Conservation (phyloP, 2,797 vertebrate genomes). For the Argentina silus region DNA sequence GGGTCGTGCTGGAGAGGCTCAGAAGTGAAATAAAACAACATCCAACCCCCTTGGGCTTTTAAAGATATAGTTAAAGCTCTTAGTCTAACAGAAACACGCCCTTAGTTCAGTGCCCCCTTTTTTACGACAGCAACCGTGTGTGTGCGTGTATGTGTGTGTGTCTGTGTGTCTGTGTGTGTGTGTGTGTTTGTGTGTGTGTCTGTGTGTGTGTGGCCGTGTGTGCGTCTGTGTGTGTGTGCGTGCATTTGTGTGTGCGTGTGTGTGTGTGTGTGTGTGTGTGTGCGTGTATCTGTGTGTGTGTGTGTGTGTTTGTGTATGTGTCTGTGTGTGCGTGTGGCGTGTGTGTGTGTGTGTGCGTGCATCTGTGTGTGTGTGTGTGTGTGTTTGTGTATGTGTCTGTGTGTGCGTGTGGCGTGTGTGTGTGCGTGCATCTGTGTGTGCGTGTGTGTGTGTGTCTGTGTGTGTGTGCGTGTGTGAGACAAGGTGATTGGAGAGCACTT, state of each 20-base stretch:
- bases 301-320: slow-evolving; percentile 4
- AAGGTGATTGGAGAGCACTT: slow-evolving; percentile 46
- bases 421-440: neutral
- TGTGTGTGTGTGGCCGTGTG: neutral
- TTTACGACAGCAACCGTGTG: neutral
- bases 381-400: neutral
- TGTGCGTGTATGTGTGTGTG: neutral
- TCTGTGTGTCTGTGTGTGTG: neutral
- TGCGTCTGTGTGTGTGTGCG: too few species aligned
- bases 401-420: too few species aligned
- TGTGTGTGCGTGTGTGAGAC: neutral
- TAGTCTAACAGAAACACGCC: slow-evolving; percentile 36
- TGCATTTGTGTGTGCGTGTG: neutral
- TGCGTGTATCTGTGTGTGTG: neutral
- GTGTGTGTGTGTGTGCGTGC: neutral
- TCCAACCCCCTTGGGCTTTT: slow-evolving; percentile 48
- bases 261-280: slow-evolving; percentile 7
- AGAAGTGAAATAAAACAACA: slow-evolving; percentile 59
- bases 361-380: neutral
- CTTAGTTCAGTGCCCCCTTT: neutral
- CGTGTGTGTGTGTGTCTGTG: slow-evolving; percentile 1
- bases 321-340: neutral
- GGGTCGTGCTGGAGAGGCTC: slow-evolving; percentile 27
- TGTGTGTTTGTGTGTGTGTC: neutral
- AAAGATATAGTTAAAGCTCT: slow-evolving; percentile 60